Evolutionary conservation across 2,113 vertebrate species (phyloP).

Genomic region (Brevimyrus niger): DNA sequence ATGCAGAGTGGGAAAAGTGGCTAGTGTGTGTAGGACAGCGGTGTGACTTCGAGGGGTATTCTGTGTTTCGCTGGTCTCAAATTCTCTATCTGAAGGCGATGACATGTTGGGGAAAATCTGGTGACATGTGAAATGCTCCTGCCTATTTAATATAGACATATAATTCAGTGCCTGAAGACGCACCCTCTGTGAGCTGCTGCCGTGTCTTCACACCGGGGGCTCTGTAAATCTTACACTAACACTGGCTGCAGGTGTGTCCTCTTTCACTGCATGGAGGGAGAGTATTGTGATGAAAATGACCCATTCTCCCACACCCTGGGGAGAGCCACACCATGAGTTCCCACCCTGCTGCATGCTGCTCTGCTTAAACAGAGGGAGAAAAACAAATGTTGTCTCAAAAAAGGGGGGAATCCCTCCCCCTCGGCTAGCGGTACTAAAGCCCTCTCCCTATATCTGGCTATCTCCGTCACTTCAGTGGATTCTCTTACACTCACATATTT

Average conservation of each 20-base stretch:
- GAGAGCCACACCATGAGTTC: not conserved
- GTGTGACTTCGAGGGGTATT: not conserved
- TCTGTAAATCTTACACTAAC: constrained; percentile 6
- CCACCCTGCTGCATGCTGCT: not conserved
- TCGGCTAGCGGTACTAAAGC: not conserved
- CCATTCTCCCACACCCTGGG: constrained; percentile 19
- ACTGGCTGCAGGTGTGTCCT: constrained; percentile 6
- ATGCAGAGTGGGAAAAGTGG: not conserved
- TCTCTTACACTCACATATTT: constrained; percentile 18
- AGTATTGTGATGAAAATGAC: constrained; percentile 23
- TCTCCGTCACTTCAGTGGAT: not conserved
- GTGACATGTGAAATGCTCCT: not conserved
- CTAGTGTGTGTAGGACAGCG: not conserved
- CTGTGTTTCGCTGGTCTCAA: not conserved
- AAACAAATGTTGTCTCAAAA: constrained; percentile 2
- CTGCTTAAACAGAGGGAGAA: not conserved
- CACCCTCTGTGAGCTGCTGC: not conserved
- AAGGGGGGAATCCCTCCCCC: not conserved
- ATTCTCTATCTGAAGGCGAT: not conserved
- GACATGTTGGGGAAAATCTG: not conserved
- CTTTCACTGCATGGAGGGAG: not conserved
- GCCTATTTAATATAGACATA: not conserved
- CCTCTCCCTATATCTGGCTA: not conserved
- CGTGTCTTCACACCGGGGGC: not conserved
- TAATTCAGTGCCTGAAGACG: not conserved